A percentile compares a stretch with the other conserved stretches of the same genome.
These are phyloP conservation scores for Heliconius aoede DNA, from an alignment of 2,888 invertebrate species.

Conservation along the genomic window DNA sequence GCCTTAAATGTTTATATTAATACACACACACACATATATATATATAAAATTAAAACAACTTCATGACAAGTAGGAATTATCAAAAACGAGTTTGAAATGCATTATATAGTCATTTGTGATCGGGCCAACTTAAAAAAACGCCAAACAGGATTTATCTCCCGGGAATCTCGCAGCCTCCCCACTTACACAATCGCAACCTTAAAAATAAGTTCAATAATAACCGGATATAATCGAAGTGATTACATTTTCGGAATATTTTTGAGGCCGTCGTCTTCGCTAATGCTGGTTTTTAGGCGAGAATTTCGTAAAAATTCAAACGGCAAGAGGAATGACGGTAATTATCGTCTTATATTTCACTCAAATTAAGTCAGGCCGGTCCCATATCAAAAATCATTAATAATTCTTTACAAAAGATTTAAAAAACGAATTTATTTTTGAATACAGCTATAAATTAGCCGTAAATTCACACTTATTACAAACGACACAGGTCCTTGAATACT, in stretches of 20 bases:
- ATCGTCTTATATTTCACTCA: too few species aligned
- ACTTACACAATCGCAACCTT: conserved; percentile 26
- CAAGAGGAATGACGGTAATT: too few species aligned
- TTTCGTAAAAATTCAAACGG: neutral
- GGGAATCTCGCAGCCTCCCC: conserved; percentile 38
- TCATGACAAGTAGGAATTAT: conserved; percentile 34
- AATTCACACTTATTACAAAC: conserved; percentile 15
- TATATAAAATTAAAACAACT: neutral
- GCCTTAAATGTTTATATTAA: neutral
- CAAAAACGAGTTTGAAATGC: conserved; percentile 50
- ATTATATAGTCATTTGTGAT: conserved; percentile 61
- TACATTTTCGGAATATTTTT: conserved; percentile 10
- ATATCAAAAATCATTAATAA: neutral
- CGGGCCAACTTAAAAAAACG: conserved; percentile 53
- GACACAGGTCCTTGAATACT: conserved; percentile 10
- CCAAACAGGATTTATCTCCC: conserved; percentile 59
- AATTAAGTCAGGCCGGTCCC: neutral
- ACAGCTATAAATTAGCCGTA: conserved; percentile 44
- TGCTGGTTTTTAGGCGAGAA: neutral
- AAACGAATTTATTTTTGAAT: conserved; percentile 21
- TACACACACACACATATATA: too few species aligned
- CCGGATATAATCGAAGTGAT: conserved; percentile 22
- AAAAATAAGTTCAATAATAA: conserved; percentile 28
- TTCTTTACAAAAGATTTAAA: neutral
- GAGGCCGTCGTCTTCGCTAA: neutral